Evolutionary conservation across 2,113 vertebrate species (phyloP), one percentile per base, ranked within the genome.

Genomic region (Sebastes schlegelii): DNA sequence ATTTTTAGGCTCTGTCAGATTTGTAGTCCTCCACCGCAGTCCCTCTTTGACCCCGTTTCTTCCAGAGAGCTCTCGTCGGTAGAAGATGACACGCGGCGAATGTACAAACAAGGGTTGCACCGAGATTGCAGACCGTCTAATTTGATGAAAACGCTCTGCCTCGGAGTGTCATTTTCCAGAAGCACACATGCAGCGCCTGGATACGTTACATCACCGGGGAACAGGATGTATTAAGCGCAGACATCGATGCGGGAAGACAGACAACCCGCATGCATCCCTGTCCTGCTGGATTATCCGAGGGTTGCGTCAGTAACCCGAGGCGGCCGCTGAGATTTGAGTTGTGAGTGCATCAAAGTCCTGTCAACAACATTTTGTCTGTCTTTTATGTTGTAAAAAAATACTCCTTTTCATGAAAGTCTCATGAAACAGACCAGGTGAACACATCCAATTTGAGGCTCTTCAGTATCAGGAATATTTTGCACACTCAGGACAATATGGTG

Each of bases 241-340:
- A 86, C 83, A 82, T 78, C 85, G 80, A 19, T 83, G 79, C 73
- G 26, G 87, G 46, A 54, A 63, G 77, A 80, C 85, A 75, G 72
- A 65, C 77, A 34, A 19, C 72, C 46, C 40, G 14, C 21, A 48
- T 61, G 65, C 34, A 48, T 51, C 79, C 74, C 55, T 77, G 64
- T 83, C 79, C 82, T 82, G 86, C 60, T 68, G 67, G 80, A 86
- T 91, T 88, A 85, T 87, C 74, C 77, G 0, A 51, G 40, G 51
- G 60, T 91, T 87, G 82, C 84, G 34, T 90, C 82, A 86, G 71
- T 26, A 79, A 86, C 79, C 75, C 2, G 19, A 82, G 61, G 85
- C 63, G 8, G 72, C 52, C 62, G 8, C 61, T 70, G 46, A 40
- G 63, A 74, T 71, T 73, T 74, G 40, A 70, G 49, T 34, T 86